Evolutionary conservation across 2,797 vertebrate genomes (phyloP), one percentile per base, ranked within the genome.

Genomic region (Helicolenus hilgendorfi): DNA sequence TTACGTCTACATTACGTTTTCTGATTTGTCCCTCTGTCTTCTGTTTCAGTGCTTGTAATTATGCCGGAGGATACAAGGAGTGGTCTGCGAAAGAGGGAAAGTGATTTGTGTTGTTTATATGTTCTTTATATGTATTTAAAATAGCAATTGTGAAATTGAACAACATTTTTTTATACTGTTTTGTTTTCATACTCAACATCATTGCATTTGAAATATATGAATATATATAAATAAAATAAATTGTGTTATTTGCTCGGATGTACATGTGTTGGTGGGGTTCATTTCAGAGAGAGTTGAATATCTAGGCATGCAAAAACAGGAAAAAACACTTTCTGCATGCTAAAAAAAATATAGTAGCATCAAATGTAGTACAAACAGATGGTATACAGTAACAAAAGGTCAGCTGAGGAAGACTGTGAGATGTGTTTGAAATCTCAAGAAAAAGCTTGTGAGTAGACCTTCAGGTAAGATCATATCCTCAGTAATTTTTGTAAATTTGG

Each of bases 1-100:
- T 55, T 68, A 24, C 9, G 13, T 45, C 8, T 41, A 4, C 2
- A 10, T 58, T 6, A 22, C 27, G 20, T 27, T 41, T 10, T 29
- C 29, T 13, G 22, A 11, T 49, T 55, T 72, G 2, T 83, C 20
- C 63, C 7, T 85, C 41, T 89, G 8, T 90, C 29, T 70, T 89
- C 76, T 84, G 1, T 96, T 96, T 90, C 92, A 98, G 97, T 84
- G 96, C 97, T 22, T 62, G 91, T 11, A 97, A 97, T 90, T 97
- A 95, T 69, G 20, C 85, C 2, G 97, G 97, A n/a, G 97, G 90
- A 78, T 98, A 94, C 92, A 92, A 81, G 68, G 95, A 97, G 89
- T 98, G 97, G 97, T 95, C 91, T 41, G 89, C 89, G 20, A 97
- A 96, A 26, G 93, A 93, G 49, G 79, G 83, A 22, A 94, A 96